Evolutionary conservation across 2,113 vertebrate genomes (phyloP), one percentile per base, ranked within the genome.

Genomic region (Callorhinus ursinus): DNA sequence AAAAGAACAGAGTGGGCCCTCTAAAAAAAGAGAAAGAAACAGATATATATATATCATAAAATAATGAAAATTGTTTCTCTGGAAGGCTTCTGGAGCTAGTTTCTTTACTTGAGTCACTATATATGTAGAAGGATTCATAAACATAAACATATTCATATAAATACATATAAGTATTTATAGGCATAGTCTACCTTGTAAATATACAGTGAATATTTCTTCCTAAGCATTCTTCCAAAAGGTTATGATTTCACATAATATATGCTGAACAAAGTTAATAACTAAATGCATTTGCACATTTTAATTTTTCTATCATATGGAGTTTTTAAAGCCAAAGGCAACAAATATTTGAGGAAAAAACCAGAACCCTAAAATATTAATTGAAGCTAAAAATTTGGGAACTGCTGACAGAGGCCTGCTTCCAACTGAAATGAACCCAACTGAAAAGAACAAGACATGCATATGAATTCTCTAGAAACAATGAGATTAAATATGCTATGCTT

Each of bases 251-350:
- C 91, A 92, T 92, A 92, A 95, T 69, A 33, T 36, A 90, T 83
- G 33, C 3, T 72, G 74, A 96, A 96, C 92, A 96, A 94, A 81
- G 57, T 67, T 76, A 92, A 49, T 90, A 90, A 93, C 6, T 42
- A 87, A 3, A 90, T 2, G 71, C 31, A 86, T 82, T 85, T 88
- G 12, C 69, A 95, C 12, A 90, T 84, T 79, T 94, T 63, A 76
- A 87, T 42, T 97, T 96, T 96, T 69, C 31, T 94, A 96, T 31
- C 33, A 92, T 76, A 88, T 51, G 28, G 21, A 84, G 39, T 72
- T 92, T 83, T 97, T 21, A 92, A 95, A 97, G 67, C 7, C 46
- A 97, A 97, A 95, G 61, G 59, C 46, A 95, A 93, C 61, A 96
- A 79, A 49, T 89, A 97, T 77, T 86, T 93, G 67, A 95, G 59